Evolutionary conservation across 2,113 vertebrate species (phyloP).

Genomic region (Actinemys pallida): DNA sequence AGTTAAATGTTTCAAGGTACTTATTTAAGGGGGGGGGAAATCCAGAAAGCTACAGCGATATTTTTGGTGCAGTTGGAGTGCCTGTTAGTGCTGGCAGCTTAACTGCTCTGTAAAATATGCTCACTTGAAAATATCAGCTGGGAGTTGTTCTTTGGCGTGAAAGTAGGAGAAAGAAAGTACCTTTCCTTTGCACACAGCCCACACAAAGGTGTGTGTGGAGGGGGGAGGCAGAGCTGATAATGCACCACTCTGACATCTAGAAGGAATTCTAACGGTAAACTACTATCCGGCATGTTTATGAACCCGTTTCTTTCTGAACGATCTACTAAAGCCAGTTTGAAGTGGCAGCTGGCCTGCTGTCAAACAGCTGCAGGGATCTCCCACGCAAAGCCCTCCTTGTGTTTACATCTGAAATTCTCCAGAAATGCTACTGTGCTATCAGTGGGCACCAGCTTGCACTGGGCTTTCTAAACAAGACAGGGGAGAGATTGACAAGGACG

Average conservation of each 20-base stretch:
- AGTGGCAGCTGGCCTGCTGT: neutral
- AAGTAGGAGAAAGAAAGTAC: neutral
- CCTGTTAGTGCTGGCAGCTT: neutral
- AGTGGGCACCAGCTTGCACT: neutral
- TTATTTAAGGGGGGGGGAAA: neutral
- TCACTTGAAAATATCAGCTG: neutral
- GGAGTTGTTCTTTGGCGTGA: neutral
- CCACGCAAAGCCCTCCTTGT: neutral
- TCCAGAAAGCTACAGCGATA: neutral
- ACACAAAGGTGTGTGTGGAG: accelerated
- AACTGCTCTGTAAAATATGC: neutral
- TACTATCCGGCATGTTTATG: neutral
- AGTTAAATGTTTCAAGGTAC: accelerated
- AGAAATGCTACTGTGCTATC: neutral
- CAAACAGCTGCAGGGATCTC: slow-evolving; percentile 26
- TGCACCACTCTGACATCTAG: neutral
- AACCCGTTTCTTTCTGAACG: neutral
- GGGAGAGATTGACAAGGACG: neutral
- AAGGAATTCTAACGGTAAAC: neutral
- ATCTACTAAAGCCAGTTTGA: neutral
- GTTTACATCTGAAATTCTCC: neutral
- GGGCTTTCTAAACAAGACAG: neutral
- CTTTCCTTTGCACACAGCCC: neutral
- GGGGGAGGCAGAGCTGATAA: neutral
- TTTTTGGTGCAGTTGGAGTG: neutral